Percentiles rank a stretch among this genome's conserved stretches.
phyloP scores from a whole-genome alignment of 35 echinoderm and acorn worm genomes.

The Amphiura filiformis region DNA sequence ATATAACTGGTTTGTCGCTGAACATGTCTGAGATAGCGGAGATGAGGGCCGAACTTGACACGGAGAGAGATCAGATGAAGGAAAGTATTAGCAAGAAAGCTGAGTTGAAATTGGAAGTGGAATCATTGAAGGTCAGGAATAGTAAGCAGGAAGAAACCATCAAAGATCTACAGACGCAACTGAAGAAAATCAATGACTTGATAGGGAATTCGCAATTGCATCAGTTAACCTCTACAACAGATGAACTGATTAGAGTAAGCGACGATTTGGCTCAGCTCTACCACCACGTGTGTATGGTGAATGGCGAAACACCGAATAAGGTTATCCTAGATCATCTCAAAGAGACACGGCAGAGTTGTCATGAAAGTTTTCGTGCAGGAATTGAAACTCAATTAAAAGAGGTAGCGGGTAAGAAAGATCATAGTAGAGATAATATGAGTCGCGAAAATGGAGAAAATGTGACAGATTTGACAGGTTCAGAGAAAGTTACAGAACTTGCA shows the following conservation, averaged over 20 bases:
- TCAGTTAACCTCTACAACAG: conserved; percentile 87
- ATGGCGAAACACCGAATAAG: conserved; percentile 85
- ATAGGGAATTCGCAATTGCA: conserved; percentile 77
- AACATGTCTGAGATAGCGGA: conserved; percentile 53
- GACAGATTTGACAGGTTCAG: conserved; percentile 1
- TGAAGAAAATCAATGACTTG: conserved; percentile 76
- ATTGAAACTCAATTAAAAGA: conserved; percentile 72
- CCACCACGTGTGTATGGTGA: conserved; percentile 86
- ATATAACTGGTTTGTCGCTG: conserved; percentile 52
- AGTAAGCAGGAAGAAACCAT: conserved; percentile 72
- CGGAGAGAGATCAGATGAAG: conserved; percentile 39
- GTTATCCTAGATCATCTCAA: conserved; percentile 92
- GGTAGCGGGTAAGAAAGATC: conserved; percentile 31
- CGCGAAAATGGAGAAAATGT: not conserved
- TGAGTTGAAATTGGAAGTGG: conserved; percentile 68
- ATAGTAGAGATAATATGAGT: not conserved
- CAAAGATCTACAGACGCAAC: conserved; percentile 60
- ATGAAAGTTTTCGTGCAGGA: conserved; percentile 75
- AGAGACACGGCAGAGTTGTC: conserved; percentile 70
- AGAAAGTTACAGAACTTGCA: conserved; percentile 25
- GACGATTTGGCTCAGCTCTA: conserved; percentile 94
- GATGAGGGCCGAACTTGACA: conserved; percentile 51
- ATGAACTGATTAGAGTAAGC: conserved; percentile 81
- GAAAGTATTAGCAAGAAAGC: conserved; percentile 59
- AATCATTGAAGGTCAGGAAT: conserved; percentile 68